A percentile compares a stretch with the other conserved stretches of the same genome.
phyloP scores from a whole-genome alignment of 2,888 invertebrate species.

The Spodoptera littoralis region DNA sequence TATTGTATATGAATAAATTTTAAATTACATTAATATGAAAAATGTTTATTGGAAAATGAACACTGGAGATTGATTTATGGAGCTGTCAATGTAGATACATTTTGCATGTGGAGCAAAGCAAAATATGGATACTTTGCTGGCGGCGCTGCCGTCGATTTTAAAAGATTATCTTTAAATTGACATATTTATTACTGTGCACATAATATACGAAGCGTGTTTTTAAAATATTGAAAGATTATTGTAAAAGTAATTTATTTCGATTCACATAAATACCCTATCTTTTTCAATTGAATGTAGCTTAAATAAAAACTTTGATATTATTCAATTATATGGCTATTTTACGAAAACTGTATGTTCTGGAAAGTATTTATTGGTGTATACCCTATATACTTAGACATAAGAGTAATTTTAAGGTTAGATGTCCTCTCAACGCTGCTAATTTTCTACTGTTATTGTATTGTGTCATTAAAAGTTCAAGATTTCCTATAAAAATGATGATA shows the following conservation, averaged over 20 bases:
- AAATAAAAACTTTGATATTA: slow-evolving; percentile 37
- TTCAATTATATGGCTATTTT: slow-evolving; percentile 38
- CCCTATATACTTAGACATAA: slow-evolving; percentile 41
- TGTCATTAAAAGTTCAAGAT: slow-evolving; percentile 34
- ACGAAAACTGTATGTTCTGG: slow-evolving; percentile 40
- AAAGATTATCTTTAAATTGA: slow-evolving; percentile 26
- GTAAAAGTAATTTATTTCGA: slow-evolving; percentile 22
- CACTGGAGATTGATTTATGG: slow-evolving; percentile 31
- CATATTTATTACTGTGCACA: slow-evolving; percentile 25
- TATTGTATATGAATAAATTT: slow-evolving; percentile 51
- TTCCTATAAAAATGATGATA: slow-evolving; percentile 25
- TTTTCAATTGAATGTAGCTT: slow-evolving; percentile 37
- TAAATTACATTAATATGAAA: slow-evolving; percentile 32
- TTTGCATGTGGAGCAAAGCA: slow-evolving; percentile 25
- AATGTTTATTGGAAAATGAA: slow-evolving; percentile 40
- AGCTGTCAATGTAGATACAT: slow-evolving; percentile 21
- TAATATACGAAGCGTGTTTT: slow-evolving; percentile 16
- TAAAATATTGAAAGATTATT: slow-evolving; percentile 23
- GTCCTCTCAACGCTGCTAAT: slow-evolving; percentile 36
- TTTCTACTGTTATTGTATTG: slow-evolving; percentile 45
- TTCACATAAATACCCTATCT: slow-evolving; percentile 20
- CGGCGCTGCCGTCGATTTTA: slow-evolving; percentile 1
- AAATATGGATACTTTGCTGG: slow-evolving; percentile 1
- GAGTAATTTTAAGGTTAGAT: slow-evolving; percentile 44
- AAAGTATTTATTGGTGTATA: slow-evolving; percentile 49